Conservation (phyloP, 2,888 invertebrate genomes). For the Vandiemenella viatica region DNA sequence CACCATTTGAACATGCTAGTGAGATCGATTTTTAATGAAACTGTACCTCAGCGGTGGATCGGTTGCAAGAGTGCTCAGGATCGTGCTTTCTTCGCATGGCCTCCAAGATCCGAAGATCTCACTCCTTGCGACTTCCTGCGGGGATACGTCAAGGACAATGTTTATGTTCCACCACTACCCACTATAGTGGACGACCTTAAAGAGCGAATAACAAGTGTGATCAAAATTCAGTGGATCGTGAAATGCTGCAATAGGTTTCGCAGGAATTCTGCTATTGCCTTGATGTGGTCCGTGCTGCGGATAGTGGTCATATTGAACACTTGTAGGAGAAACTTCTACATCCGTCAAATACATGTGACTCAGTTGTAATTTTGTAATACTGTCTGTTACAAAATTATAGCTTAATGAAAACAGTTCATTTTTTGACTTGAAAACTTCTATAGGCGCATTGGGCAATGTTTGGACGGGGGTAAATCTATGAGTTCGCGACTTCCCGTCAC, state of each 20-base stretch:
- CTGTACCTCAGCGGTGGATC: neutral
- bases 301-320: neutral
- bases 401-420: too few relatives aligned
- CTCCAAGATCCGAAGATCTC: neutral
- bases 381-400: too few relatives aligned
- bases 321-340: too few relatives aligned
- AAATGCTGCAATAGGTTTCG: neutral
- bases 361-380: too few relatives aligned
- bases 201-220: neutral
- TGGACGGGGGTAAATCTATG: too few relatives aligned
- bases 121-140: neutral
- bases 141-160: too few relatives aligned
- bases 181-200: too few relatives aligned
- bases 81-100: neutral
- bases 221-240: neutral
- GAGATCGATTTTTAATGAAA: neutral
- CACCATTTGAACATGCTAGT: neutral
- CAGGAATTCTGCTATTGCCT: neutral
- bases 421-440: too few relatives aligned
- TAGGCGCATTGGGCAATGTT: too few relatives aligned
- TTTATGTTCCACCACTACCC: too few relatives aligned
- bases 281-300: neutral
- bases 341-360: too few relatives aligned
- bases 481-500: too few relatives aligned
- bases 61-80: neutral